Base-by-base conservation (phyloP, 2,888 invertebrate species). In the Tolmerus cingulatus region DNA sequence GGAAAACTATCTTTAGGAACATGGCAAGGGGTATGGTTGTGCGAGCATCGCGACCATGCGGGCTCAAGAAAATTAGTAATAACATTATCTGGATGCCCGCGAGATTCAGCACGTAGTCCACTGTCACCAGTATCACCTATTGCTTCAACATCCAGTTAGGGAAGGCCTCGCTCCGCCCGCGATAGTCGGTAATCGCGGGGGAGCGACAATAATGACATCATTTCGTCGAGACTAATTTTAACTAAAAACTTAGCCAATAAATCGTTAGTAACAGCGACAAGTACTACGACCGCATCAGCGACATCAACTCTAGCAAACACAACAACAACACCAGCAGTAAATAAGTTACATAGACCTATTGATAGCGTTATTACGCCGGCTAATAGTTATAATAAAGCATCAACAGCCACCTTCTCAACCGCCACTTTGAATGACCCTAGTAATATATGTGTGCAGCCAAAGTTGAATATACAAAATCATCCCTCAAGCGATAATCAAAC, bases 21-120 rank as follows among this genome's bases (percentile, higher is more conserved):
- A 91, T 99, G 98, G 98, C 98, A 98, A 94, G 98, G 99, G 89
- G 96, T 99, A 90, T 99, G 98, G 98, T 95, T 99, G 90, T 98
- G 98, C 94, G 99, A 99, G 93, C 99, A 99, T 94, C 95, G 99
- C 92, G 97, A 98, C 94, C 97, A 97, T 92, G 98, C 98, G 90
- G 98, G 98, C 91, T 97, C 97, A 92, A 95, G 98, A 91, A 98
- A 98, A 95, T 94, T 95, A 92, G 96, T 97, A 91, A 96, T 97
- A 93, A 98, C 98, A 90, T 94, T 98, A 93, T 97, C 97, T 90
- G 98, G 98, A 89, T 97, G 97, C 93, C 95, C 97, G 91, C 95
- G 97, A 90, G 97, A 97, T 93, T 96, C 96, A 89, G 96, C 96
- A 90, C 96, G 97, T 93, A 97, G 97, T 91, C 97, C 97, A 90